Percentiles rank a stretch among this genome's conserved stretches.
Conservation (phyloP, 2,113 vertebrate species). For the Motacilla alba region DNA sequence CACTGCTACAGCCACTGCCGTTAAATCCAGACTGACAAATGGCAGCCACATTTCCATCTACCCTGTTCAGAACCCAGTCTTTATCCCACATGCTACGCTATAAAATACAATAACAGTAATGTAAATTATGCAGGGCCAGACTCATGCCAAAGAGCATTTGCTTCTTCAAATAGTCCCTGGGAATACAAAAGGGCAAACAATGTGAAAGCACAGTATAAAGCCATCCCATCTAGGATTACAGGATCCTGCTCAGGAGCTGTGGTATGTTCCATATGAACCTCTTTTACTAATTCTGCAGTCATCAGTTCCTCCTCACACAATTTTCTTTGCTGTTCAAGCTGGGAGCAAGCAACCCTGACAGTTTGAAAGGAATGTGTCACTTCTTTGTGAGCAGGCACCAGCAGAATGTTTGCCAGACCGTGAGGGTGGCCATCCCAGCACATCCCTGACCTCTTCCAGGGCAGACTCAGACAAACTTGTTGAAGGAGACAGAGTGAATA, state of each 20-base stretch:
- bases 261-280: not conserved
- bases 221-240: slow-evolving; percentile 17
- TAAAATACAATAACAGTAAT: slow-evolving; percentile 5
- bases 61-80: not conserved
- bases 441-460: not conserved
- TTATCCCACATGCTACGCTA: not conserved
- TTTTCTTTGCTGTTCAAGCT: not conserved
- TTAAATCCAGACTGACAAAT: not conserved
- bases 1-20: not conserved
- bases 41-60: not conserved
- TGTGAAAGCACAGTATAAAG: not conserved
- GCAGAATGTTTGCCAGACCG: not conserved
- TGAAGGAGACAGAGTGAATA: not conserved
- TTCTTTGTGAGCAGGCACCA: not conserved
- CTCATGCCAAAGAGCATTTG: slow-evolving; percentile 14
- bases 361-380: slow-evolving; percentile 27
- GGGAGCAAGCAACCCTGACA: not conserved
- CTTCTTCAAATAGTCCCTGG: slow-evolving; percentile 18
- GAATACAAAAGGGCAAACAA: slow-evolving; percentile 25
- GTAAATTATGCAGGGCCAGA: slow-evolving; percentile 16
- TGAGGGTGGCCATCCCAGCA: not conserved
- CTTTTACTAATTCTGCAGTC: not conserved
- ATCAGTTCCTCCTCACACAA: not conserved
- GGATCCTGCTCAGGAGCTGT: not conserved
- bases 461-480: not conserved